Percentiles rank a stretch among this genome's conserved stretches.
Evolutionary conservation across 2,888 invertebrate genomes (phyloP).

Genomic region (Catocala sponsa): DNA sequence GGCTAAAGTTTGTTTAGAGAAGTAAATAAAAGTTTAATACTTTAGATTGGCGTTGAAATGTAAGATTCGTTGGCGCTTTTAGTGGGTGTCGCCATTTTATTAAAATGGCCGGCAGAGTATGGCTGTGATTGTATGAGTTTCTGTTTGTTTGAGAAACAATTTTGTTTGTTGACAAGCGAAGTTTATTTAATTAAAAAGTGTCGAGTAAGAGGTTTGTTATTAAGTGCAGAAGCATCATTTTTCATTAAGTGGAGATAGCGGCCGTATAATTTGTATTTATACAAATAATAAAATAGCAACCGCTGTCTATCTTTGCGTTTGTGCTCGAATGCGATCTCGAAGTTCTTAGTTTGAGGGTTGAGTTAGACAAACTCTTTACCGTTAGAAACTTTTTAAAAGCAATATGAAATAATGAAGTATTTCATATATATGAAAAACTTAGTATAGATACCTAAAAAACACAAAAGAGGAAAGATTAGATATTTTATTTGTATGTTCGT

Average conservation of each 20-base stretch:
- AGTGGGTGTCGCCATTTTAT: slow-evolving; percentile 29
- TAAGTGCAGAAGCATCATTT: not conserved
- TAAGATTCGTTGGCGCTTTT: slow-evolving; percentile 43
- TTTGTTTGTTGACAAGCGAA: slow-evolving; percentile 3
- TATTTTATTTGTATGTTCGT: no score
- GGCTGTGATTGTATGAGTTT: slow-evolving; percentile 23
- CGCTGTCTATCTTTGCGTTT: no score
- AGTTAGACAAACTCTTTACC: no score
- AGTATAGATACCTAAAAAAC: no score
- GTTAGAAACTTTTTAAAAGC: no score
- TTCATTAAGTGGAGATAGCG: not conserved
- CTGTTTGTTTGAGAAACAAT: slow-evolving; percentile 16
- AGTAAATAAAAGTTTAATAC: slow-evolving; percentile 71
- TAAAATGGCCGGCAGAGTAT: slow-evolving; percentile 20
- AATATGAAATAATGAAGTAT: no score
- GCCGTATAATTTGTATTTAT: no score
- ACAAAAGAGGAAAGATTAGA: no score
- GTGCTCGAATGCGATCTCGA: no score
- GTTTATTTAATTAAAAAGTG: slow-evolving; percentile 5
- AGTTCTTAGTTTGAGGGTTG: no score
- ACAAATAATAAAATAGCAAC: no score
- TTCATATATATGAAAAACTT: no score
- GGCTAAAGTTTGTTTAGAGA: slow-evolving; percentile 66
- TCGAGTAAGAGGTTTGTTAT: not conserved
- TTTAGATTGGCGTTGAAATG: slow-evolving; percentile 62